Percentiles rank a stretch among this genome's conserved stretches.
phyloP scores from a whole-genome alignment of 2,888 invertebrate genomes.

The Acanthoscelides obtectus region DNA sequence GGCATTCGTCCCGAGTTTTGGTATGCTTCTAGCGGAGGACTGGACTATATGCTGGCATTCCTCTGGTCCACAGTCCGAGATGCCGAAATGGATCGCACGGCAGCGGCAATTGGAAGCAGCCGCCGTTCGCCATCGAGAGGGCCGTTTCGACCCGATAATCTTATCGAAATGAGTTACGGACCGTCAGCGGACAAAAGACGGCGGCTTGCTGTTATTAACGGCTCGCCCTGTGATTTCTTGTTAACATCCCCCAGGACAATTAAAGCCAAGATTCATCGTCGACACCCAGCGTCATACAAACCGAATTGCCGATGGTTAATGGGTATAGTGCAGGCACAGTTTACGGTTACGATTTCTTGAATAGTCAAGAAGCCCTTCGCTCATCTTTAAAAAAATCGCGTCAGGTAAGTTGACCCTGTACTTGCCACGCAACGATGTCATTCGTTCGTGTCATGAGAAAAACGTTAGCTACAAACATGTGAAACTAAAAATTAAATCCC shows the following conservation, averaged over 20 bases:
- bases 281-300: background rate
- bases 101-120: background rate
- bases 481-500: too few relatives aligned
- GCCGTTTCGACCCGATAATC: background rate
- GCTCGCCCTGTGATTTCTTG: background rate
- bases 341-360: too few relatives aligned
- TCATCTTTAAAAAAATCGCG: too few relatives aligned
- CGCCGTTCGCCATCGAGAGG: background rate
- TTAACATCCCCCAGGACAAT: background rate
- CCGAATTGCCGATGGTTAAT: background rate
- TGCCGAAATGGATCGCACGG: background rate
- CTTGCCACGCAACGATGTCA: too few relatives aligned
- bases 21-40: background rate
- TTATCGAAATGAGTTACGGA: background rate
- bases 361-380: too few relatives aligned
- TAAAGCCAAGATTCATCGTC: background rate
- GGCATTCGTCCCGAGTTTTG: too few relatives aligned
- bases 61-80: background rate
- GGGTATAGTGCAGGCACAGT: background rate
- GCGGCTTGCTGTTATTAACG: background rate
- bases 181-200: background rate
- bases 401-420: too few relatives aligned
- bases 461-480: too few relatives aligned
- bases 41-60: background rate
- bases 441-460: too few relatives aligned